Percentiles rank a stretch among this genome's conserved stretches.
These are phyloP conservation scores for Gallinago paraguaiae DNA, from an alignment of 2,113 vertebrate genomes.

Conservation along the genomic window DNA sequence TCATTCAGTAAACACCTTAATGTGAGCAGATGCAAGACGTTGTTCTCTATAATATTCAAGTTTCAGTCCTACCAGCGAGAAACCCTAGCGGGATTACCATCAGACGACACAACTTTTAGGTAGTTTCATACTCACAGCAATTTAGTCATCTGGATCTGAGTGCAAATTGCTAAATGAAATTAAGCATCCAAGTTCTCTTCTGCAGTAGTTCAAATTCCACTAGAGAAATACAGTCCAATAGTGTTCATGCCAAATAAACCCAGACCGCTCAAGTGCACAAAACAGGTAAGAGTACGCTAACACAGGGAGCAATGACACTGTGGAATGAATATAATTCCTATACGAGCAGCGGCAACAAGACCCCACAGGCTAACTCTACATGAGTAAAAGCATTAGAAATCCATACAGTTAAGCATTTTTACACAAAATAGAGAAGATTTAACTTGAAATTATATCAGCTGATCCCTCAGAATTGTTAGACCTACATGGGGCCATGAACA, in stretches of 20 bases:
- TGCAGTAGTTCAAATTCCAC: not conserved
- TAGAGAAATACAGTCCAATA: not conserved
- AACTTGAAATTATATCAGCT: not conserved
- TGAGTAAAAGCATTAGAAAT: not conserved
- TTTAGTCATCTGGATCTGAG: not conserved
- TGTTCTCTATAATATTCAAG: not conserved
- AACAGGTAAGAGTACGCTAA: not conserved
- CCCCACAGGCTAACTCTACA: not conserved
- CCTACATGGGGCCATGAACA: rapidly evolving
- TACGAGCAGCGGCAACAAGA: constrained; percentile 57
- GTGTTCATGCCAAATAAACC: not conserved
- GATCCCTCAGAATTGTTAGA: not conserved
- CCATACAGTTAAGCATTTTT: not conserved
- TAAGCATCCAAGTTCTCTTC: not conserved
- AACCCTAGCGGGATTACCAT: not conserved
- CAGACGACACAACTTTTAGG: not conserved
- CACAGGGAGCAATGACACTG: not conserved
- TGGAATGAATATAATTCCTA: constrained; percentile 65
- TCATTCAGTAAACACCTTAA: not conserved
- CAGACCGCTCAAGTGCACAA: not conserved
- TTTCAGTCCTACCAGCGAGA: not conserved
- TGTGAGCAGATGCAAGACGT: not conserved
- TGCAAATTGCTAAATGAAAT: not conserved
- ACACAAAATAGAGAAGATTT: not conserved
- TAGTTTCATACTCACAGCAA: not conserved